A percentile compares a stretch with the other conserved stretches of the same genome.
phyloP scores from a whole-genome alignment of 2,797 vertebrate species.

The Esox lucius region DNA sequence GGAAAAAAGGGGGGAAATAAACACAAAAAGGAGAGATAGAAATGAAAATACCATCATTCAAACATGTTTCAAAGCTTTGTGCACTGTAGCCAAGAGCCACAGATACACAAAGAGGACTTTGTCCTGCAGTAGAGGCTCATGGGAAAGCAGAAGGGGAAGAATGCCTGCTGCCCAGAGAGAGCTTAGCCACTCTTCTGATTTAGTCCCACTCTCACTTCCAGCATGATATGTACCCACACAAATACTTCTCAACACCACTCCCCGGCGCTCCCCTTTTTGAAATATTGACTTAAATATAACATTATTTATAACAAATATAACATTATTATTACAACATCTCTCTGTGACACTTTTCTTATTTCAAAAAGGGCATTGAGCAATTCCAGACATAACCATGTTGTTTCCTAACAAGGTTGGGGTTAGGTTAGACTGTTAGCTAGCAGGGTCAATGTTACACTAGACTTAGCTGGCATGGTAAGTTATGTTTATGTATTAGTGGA shows the following conservation, averaged over 20 bases:
- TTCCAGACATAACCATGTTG: too few relatives aligned
- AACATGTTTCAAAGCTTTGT: constrained; percentile 76
- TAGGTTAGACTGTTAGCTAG: too few relatives aligned
- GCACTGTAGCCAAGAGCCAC: constrained; percentile 78
- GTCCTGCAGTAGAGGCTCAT: constrained; percentile 80
- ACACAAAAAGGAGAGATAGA: constrained; percentile 69
- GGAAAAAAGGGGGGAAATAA: constrained; percentile 54
- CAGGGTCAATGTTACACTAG: too few relatives aligned
- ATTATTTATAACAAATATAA: too few relatives aligned
- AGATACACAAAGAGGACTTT: constrained; percentile 88
- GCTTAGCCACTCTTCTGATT: constrained; percentile 65
- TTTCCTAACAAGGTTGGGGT: too few relatives aligned
- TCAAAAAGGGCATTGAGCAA: constrained; percentile 31
- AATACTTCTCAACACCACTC: constrained; percentile 47
- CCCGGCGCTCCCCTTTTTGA: not conserved
- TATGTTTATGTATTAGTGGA: too few relatives aligned
- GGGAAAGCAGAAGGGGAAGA: constrained; percentile 79
- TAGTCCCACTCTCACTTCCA: constrained; percentile 54
- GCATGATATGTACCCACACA: constrained; percentile 67
- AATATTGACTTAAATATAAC: too few relatives aligned
- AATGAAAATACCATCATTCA: constrained; percentile 81
- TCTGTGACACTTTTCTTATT: not conserved
- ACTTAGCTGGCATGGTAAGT: too few relatives aligned
- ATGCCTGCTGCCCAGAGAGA: constrained; percentile 69
- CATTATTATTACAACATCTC: too few relatives aligned